Conservation (phyloP, 1,140 invertebrate genomes). For the Dicyema japonicum region DNA sequence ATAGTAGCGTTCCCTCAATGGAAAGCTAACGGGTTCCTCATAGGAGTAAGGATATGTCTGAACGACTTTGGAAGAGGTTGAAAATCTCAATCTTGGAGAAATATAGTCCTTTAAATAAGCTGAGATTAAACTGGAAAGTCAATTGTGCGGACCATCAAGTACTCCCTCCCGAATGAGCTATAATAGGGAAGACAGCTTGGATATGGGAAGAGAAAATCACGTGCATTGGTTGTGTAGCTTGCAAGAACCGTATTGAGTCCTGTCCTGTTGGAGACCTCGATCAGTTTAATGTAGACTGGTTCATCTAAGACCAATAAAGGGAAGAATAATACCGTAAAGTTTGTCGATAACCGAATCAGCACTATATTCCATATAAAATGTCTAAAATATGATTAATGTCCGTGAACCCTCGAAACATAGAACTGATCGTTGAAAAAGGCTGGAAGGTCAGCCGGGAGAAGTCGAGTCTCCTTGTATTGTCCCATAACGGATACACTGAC, state of each 20-base stretch:
- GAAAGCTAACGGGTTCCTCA: too few species aligned
- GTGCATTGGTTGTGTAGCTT: conserved; percentile 10
- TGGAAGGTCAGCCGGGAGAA: conserved; percentile 11
- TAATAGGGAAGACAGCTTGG: conserved; percentile 9
- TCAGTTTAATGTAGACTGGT: conserved; percentile 11
- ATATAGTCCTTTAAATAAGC: too few species aligned
- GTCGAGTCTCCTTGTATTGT: conserved; percentile 11
- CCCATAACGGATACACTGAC: conserved; percentile 13
- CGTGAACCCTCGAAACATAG: too few species aligned
- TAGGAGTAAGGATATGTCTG: too few species aligned
- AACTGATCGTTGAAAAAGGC: conserved; percentile 11
- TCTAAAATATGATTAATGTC: too few species aligned
- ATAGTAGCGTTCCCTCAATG: too few species aligned
- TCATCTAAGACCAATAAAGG: conserved; percentile 9
- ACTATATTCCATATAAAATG: too few species aligned
- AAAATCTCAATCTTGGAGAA: too few species aligned
- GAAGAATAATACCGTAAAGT: too few species aligned
- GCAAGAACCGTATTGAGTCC: conserved; percentile 7
- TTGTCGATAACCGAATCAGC: too few species aligned
- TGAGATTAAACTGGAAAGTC: conserved; percentile 16
- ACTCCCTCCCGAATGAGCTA: conserved; percentile 9
- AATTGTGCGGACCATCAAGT: conserved; percentile 10
- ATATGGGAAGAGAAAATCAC: conserved; percentile 15
- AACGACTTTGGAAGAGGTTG: too few species aligned
- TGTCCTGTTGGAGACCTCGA: conserved; percentile 9